phyloP scores from a whole-genome alignment of 2,113 vertebrate species.

The Syngnathus scovelli region DNA sequence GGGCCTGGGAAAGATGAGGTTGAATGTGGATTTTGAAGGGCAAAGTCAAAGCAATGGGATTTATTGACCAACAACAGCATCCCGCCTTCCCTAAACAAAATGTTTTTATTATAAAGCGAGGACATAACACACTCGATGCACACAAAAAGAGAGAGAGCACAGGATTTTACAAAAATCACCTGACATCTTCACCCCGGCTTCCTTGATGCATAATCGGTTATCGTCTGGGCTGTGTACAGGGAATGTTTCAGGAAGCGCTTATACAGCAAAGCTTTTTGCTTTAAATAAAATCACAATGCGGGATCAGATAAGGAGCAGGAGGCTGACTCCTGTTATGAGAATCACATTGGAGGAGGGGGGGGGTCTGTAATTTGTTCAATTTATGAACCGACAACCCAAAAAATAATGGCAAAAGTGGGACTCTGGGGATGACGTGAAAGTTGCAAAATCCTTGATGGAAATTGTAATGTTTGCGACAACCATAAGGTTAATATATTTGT shows the following conservation, averaged over 20 bases:
- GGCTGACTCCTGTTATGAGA: slow-evolving; percentile 54
- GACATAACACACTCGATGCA: not conserved
- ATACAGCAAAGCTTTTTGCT: slow-evolving; percentile 44
- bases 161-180: slow-evolving; percentile 20
- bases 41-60: slow-evolving; percentile 17
- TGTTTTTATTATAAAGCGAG: not conserved
- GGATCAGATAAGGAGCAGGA: slow-evolving; percentile 61
- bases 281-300: slow-evolving; percentile 70
- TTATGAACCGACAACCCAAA: not conserved
- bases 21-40: slow-evolving; percentile 24
- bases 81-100: not conserved
- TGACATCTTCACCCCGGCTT: slow-evolving; percentile 33
- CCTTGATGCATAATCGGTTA: slow-evolving; percentile 51
- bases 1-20: not conserved
- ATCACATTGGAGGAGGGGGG: slow-evolving; percentile 42
- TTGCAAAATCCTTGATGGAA: not conserved
- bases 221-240: slow-evolving; percentile 57
- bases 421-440: not conserved
- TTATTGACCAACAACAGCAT: not conserved
- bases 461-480: not conserved
- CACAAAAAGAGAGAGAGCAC: slow-evolving; percentile 7
- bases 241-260: slow-evolving; percentile 56
- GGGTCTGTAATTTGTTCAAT: slow-evolving; percentile 52
- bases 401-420: not conserved
- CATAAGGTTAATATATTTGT: not conserved